Conservation (phyloP, 1,140 invertebrate species). For the Oedothorax gibbosus region DNA sequence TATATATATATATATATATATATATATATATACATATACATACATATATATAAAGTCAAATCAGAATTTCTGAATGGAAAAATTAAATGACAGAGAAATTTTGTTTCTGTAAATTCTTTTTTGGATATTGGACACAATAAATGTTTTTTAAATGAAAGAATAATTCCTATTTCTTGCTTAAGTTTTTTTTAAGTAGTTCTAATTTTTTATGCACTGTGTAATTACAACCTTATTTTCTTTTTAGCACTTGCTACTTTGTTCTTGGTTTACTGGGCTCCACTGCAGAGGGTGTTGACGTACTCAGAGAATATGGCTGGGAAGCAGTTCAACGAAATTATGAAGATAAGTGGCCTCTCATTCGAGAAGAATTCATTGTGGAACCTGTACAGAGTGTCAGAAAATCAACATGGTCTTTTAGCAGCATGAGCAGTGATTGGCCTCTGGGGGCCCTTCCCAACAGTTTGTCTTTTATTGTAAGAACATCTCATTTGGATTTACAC, state of each 20-base stretch:
- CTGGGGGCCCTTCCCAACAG: slow-evolving; percentile 29
- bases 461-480: slow-evolving; percentile 45
- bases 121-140: no score
- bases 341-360: slow-evolving; percentile 85
- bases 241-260: slow-evolving; percentile 84
- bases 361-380: slow-evolving; percentile 71
- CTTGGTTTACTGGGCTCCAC: slow-evolving; percentile 87
- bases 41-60: no score
- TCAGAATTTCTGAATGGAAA: no score
- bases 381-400: slow-evolving; percentile 26
- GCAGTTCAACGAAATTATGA: slow-evolving; percentile 83
- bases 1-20: no score
- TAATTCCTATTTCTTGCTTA: not conserved
- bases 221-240: slow-evolving; percentile 50
- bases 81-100: no score
- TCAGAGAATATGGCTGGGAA: slow-evolving; percentile 84
- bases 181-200: not conserved
- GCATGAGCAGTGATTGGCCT: slow-evolving; percentile 51
- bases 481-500: slow-evolving; percentile 8
- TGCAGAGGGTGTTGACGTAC: slow-evolving; percentile 80
- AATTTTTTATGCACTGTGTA: not conserved
- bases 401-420: slow-evolving; percentile 56
- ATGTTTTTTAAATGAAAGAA: not conserved
- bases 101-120: no score
- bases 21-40: no score